Evolutionary conservation across 1,140 invertebrate species (phyloP).

Genomic region (Anastatus disparis): DNA sequence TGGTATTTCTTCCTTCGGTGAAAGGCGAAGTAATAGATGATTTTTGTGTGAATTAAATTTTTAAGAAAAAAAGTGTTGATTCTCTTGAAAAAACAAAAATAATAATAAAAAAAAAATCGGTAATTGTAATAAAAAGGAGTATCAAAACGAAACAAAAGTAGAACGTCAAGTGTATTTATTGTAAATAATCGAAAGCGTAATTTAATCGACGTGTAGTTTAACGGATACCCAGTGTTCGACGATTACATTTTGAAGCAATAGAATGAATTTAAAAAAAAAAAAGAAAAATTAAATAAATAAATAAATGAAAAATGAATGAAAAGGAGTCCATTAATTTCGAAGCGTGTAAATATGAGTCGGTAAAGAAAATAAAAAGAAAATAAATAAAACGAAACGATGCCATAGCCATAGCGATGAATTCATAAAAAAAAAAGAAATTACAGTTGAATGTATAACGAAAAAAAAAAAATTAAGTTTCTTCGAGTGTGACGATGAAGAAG

Average conservation of each 20-base stretch:
- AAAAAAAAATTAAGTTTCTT: slow-evolving; percentile 28
- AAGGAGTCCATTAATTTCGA: slow-evolving; percentile 46
- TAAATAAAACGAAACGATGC: slow-evolving; percentile 33
- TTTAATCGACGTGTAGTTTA: slow-evolving; percentile 60
- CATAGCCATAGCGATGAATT: slow-evolving; percentile 35
- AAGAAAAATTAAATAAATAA: no score
- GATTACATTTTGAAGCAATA: slow-evolving; percentile 64
- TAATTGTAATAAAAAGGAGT: slow-evolving; percentile 15
- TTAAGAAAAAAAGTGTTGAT: neutral
- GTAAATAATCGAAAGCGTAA: slow-evolving; percentile 65
- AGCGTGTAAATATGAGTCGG: slow-evolving; percentile 55
- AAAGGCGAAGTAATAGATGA: neutral
- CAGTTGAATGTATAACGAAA: slow-evolving; percentile 35
- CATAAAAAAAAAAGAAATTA: slow-evolving; percentile 30
- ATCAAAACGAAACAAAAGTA: slow-evolving; percentile 36
- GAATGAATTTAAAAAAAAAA: no score
- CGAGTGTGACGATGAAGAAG: slow-evolving; percentile 42
- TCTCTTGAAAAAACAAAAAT: neutral
- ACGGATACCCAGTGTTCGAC: slow-evolving; percentile 58
- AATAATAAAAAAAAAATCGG: slow-evolving; percentile 9
- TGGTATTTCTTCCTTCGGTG: neutral
- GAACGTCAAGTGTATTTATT: slow-evolving; percentile 59
- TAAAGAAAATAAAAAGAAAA: slow-evolving; percentile 4
- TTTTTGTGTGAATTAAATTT: slow-evolving; percentile 6
- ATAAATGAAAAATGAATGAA: slow-evolving; percentile 21